phyloP scores from a whole-genome alignment of 1,140 invertebrate species.

The Batillaria attramentaria region DNA sequence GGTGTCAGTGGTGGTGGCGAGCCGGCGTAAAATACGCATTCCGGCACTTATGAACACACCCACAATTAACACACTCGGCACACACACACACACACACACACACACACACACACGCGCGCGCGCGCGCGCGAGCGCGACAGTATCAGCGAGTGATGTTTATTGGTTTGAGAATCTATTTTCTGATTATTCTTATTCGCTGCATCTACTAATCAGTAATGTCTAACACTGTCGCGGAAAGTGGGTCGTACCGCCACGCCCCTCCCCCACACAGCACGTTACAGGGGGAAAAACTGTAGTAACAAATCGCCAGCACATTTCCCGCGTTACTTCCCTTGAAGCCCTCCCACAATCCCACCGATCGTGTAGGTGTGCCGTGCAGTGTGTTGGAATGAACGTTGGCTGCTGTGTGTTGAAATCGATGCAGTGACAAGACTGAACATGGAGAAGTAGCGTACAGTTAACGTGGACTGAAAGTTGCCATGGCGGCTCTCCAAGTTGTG shows the following conservation, averaged over 20 bases:
- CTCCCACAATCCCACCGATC: constrained; percentile 12
- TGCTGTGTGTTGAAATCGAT: constrained; percentile 11
- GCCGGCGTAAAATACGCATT: too few relatives aligned
- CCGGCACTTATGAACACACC: too few relatives aligned
- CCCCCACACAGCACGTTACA: too few relatives aligned
- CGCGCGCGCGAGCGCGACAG: too few relatives aligned
- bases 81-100: too few relatives aligned
- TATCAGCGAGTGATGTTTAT: too few relatives aligned
- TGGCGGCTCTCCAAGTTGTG: constrained; percentile 57
- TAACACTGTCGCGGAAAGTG: background rate
- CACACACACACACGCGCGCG: too few relatives aligned
- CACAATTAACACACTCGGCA: too few relatives aligned
- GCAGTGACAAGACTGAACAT: background rate
- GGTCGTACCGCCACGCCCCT: too few relatives aligned
- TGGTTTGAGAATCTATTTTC: background rate
- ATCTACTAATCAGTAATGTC: background rate
- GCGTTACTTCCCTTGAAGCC: constrained; percentile 16
- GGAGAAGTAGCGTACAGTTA: constrained; percentile 1
- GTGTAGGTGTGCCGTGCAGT: constrained; percentile 21
- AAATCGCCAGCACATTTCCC: background rate
- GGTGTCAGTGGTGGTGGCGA: too few relatives aligned
- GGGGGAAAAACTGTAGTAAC: background rate
- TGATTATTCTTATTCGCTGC: background rate
- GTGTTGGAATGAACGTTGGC: background rate
- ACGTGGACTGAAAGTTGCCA: constrained; percentile 22